phyloP scores from a whole-genome alignment of 2,888 invertebrate genomes.

The Callyntrura sp. region DNA sequence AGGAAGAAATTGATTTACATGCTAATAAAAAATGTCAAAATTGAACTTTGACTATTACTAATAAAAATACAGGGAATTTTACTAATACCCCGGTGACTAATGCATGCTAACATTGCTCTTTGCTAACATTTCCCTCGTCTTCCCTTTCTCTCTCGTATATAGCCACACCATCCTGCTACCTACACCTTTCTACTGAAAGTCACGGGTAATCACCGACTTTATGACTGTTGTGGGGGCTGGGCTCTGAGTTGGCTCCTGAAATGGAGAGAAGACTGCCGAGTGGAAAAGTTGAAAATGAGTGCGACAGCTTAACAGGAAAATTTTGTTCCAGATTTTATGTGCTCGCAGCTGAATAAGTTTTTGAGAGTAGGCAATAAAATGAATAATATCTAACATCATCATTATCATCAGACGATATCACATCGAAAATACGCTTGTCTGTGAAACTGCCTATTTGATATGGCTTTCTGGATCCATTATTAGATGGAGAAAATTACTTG shows the following conservation, averaged over 20 bases:
- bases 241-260: neutral
- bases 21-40: constrained; percentile 59
- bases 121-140: neutral
- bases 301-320: no score
- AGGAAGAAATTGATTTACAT: constrained; percentile 59
- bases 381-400: neutral
- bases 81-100: constrained; percentile 19
- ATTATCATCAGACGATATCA: neutral
- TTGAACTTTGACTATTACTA: constrained; percentile 38
- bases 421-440: neutral
- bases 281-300: neutral
- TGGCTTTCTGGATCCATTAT: neutral
- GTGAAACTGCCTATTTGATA: neutral
- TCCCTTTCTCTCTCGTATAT: no score
- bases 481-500: constrained; percentile 23
- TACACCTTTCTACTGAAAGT: constrained; percentile 17
- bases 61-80: constrained; percentile 23
- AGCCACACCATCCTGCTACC: neutral
- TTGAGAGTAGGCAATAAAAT: neutral
- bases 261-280: neutral
- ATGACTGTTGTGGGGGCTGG: constrained; percentile 6
- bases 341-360: no score
- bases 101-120: no score
- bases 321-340: no score
- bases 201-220: constrained; percentile 21